Evolutionary conservation across 2,888 invertebrate genomes (phyloP), one percentile per base, ranked within the genome.

Genomic region (Xanthostigma xanthostigma): DNA sequence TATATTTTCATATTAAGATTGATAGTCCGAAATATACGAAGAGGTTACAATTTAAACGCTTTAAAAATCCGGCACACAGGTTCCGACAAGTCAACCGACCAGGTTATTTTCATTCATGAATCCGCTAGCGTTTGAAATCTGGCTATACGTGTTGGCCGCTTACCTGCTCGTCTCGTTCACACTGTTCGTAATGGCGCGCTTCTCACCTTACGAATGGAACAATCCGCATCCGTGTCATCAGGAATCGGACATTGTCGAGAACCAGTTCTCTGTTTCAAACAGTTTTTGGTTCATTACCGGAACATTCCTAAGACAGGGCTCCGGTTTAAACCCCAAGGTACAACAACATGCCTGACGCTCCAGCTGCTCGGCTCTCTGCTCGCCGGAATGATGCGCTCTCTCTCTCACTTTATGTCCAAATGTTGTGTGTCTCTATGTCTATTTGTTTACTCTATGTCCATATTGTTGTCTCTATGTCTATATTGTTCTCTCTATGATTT

Each of bases 191-290:
- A 88, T 97, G 79, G 96, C 96, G 8, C 74, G 95, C 54, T 96
- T 97, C 69, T 92, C 91, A 35, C 97, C 97, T 1, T 94, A 94
- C 66, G 96, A 96, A 67, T 92, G 92, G 91, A 83, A 88, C 59
- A 83, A 83, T 64, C 80, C 80, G 8, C 81, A 87, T 61, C 82
- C 86, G 1, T 87, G 87, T 60, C 79, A 84, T 13, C 82, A 82
- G 55, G 84, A 87, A 61, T 82, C 82, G 42, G 90, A 92, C 66
- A 77, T 89, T 53, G 77, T 90, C 54, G 91, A 93, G 62, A 96
- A 96, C 66, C 94, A 96, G 72, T 98, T 98, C 75, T 92, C 88
- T 55, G 81, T 97, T 48, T 89, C 93, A 60, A 96, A 92, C 71
- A 85, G 75, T 61, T 84, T 91, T 68, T 91, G 90, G 90, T 90